Conservation (phyloP, 2,113 vertebrate genomes). For the Plotosus lineatus region DNA sequence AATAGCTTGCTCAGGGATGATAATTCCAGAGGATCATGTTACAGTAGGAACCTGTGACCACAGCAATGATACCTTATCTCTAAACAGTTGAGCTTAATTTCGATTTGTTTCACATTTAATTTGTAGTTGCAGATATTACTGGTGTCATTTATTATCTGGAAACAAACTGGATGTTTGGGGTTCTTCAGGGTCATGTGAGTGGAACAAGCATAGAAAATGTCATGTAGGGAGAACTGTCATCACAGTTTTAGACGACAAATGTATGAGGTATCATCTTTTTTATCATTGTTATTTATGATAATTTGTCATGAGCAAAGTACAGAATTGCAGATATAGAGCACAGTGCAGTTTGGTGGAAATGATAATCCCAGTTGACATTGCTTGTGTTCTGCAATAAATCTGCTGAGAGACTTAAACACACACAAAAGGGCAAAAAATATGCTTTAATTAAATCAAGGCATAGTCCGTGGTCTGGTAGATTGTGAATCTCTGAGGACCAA, state of each 20-base stretch:
- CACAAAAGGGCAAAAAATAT: background rate
- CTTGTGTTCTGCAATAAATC: background rate
- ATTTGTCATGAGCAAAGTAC: background rate
- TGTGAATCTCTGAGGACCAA: background rate
- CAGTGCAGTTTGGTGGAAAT: background rate
- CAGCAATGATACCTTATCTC: background rate
- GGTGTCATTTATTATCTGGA: background rate
- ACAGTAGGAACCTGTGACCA: background rate
- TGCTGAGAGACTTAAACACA: background rate
- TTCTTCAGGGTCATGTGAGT: background rate
- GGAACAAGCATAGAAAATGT: background rate
- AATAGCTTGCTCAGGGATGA: background rate
- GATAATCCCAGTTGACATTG: background rate
- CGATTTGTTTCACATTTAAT: background rate
- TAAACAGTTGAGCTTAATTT: background rate
- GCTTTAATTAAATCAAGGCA: background rate
- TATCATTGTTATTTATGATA: background rate
- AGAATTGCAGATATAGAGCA: background rate
- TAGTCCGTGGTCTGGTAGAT: background rate
- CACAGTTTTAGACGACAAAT: background rate
- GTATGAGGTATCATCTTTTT: background rate
- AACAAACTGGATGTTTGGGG: background rate
- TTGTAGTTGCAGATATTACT: background rate
- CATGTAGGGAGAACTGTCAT: background rate
- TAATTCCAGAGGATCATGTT: conserved; percentile 14